phyloP scores from a whole-genome alignment of 2,113 vertebrate genomes.

The Indri indri region DNA sequence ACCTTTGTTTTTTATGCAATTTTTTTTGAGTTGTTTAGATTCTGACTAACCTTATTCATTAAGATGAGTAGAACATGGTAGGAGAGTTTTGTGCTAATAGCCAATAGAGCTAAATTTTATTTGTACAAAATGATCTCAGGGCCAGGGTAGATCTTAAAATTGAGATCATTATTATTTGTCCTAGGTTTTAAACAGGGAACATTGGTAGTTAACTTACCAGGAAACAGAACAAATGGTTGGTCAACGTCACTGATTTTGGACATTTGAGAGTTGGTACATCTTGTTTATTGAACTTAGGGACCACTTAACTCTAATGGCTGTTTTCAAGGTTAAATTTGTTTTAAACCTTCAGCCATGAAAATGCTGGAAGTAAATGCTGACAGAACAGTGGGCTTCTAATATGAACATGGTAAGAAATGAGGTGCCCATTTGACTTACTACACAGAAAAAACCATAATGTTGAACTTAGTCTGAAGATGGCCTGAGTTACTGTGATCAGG shows the following conservation, averaged over 20 bases:
- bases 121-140: constrained; percentile 51
- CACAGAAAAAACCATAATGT: neutral
- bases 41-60: constrained; percentile 45
- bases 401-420: neutral
- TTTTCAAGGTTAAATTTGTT: constrained; percentile 65
- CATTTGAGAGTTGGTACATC: constrained; percentile 69
- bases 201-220: constrained; percentile 65
- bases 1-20: constrained; percentile 30
- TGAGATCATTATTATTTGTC: constrained; percentile 62
- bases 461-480: neutral
- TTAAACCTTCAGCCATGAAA: constrained; percentile 51
- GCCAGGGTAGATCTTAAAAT: constrained; percentile 9
- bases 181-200: constrained; percentile 68
- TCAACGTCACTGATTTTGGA: constrained; percentile 58
- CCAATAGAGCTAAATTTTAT: constrained; percentile 59
- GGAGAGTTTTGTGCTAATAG: constrained; percentile 45
- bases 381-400: neutral
- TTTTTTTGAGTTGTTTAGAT: constrained; percentile 45
- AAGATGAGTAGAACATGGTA: constrained; percentile 8
- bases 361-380: constrained; percentile 6
- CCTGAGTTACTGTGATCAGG: neutral
- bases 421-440: neutral
- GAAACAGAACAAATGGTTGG: constrained; percentile 64
- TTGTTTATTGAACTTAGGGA: constrained; percentile 65
- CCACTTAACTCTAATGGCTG: constrained; percentile 68